Evolutionary conservation across 2,888 invertebrate species (phyloP), one percentile per base, ranked within the genome.

Genomic region (Caenorhabditis drosophilae): DNA sequence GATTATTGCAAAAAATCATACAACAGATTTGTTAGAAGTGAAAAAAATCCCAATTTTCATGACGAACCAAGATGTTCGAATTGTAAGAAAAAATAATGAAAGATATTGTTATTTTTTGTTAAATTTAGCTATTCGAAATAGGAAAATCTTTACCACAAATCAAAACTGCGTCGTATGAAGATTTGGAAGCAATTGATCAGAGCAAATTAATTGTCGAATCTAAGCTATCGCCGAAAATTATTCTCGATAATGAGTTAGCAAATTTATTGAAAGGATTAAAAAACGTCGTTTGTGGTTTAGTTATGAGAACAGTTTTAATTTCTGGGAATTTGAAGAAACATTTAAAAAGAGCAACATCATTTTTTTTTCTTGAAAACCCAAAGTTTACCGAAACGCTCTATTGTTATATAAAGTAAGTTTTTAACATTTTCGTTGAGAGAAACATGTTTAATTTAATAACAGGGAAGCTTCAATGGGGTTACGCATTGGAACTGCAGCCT

Each of bases 71-170:
- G 57, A 59, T 36, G 59, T 53, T 15, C 23, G 36, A 48, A 56
- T 56, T 36, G 63, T 63, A 23, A 48, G 23, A 25, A 7, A 11
- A 52, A n/a, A 12, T 45, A n/a, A 15, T 22, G n/a, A 40, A 31
- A 18, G 12, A 36, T 15, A 12, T 15, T 27, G 20, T 22, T 18
- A 16, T 31, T 44, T 60, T 23, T n/a, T n/a, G n/a, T n/a, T n/a
- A n/a, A n/a, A n/a, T n/a, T n/a, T 41, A 62, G 63, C 51, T 66
- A 4, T 55, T 66, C 18, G 64, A 66, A 55, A 66, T 66, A 20
- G 64, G 64, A 22, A 66, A 66, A 52, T 66, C 64, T 1, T 42
- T 66, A 9, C 59, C 64, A 15, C 47, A 36, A 26, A 52, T 66
- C 6, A 48, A 38, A 27, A 23, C 44, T 0, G 48, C 55, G 0